Evolutionary conservation across 2,797 vertebrate species (phyloP).

Genomic region (Graptemys geographica): DNA sequence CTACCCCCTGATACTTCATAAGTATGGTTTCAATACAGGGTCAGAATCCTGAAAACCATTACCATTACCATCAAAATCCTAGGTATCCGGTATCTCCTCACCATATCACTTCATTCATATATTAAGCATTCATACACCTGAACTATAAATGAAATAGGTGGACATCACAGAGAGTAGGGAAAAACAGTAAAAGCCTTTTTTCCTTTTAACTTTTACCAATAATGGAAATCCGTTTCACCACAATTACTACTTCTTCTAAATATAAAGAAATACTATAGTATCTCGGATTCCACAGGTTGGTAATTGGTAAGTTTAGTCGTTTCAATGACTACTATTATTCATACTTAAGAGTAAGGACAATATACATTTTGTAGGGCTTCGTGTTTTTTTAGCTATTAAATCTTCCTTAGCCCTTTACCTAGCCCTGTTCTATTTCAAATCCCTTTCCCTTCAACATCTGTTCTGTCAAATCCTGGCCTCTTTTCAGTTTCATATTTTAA

Average conservation of each 20-base stretch:
- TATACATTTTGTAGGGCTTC: not conserved
- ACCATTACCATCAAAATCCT: not conserved
- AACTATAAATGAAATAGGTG: not conserved
- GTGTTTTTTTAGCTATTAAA: not conserved
- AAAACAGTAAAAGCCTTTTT: not conserved
- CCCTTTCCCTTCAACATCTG: not conserved
- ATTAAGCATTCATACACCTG: not conserved
- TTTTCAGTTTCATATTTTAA: conserved; percentile 28
- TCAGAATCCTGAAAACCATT: not conserved
- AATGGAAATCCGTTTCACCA: not conserved
- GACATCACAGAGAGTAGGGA: not conserved
- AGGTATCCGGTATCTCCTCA: not conserved
- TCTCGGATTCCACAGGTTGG: not conserved
- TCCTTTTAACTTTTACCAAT: not conserved
- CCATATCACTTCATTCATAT: not conserved
- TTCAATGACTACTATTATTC: not conserved
- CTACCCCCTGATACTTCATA: not conserved
- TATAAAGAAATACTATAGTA: not conserved
- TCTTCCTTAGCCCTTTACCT: not conserved
- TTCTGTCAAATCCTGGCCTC: not conserved
- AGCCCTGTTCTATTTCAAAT: not conserved
- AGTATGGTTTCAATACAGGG: not conserved
- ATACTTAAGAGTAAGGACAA: not conserved
- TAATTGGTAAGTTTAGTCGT: not conserved
- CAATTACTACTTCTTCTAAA: not conserved